Evolutionary conservation across 2,888 invertebrate species (phyloP).

Genomic region (Hypomecis atomaria): DNA sequence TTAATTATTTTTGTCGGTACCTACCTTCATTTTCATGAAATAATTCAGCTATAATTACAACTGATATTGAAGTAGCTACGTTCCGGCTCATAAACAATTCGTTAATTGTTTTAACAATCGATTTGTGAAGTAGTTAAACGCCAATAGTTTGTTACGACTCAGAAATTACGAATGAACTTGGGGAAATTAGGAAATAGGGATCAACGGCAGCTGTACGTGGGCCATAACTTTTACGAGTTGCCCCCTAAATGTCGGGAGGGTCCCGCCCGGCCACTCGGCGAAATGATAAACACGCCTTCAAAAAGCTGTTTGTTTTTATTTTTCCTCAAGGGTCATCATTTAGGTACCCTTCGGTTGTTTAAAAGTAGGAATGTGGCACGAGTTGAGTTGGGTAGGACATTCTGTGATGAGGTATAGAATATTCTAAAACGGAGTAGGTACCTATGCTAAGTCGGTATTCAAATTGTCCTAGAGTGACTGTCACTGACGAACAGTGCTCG

Average conservation of each 20-base stretch:
- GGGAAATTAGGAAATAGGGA: slow-evolving; percentile 29
- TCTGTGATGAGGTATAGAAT: no score
- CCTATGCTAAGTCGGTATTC: no score
- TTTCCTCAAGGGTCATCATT: slow-evolving; percentile 14
- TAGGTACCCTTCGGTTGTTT: slow-evolving; percentile 17
- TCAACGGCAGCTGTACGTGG: slow-evolving; percentile 33
- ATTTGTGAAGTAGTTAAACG: slow-evolving; percentile 17
- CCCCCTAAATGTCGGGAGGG: slow-evolving; percentile 17
- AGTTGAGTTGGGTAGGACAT: background rate
- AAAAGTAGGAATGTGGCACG: background rate
- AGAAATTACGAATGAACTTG: slow-evolving; percentile 32
- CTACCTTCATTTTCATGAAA: background rate
- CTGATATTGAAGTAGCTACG: background rate
- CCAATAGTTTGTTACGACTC: slow-evolving; percentile 19
- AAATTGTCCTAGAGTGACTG: no score
- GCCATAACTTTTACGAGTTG: slow-evolving; percentile 28
- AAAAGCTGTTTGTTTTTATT: slow-evolving; percentile 20
- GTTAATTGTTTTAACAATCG: slow-evolving; percentile 7
- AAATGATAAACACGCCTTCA: slow-evolving; percentile 27
- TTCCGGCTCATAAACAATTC: background rate
- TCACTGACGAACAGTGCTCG: no score
- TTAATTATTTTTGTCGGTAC: no score
- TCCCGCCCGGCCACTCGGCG: slow-evolving; percentile 6
- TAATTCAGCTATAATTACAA: background rate
- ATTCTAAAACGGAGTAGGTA: no score